Evolutionary conservation across 2,888 invertebrate species (phyloP).

Genomic region (Oxyteleia sp.): DNA sequence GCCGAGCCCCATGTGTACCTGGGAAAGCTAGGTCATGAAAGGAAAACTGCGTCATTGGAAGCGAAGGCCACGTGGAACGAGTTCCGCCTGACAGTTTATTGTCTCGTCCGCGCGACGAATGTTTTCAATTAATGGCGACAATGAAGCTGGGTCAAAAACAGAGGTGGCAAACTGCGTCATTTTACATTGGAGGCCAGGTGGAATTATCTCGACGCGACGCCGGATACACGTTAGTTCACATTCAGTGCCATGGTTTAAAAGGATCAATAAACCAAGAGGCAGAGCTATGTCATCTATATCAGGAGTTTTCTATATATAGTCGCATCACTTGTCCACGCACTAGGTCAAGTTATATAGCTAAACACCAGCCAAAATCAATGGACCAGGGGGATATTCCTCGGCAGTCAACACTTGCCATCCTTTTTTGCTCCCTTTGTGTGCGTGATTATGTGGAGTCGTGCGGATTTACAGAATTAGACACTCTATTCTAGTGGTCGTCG

Average conservation of each 20-base stretch:
- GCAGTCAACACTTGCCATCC: too few species aligned
- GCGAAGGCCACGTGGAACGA: constrained; percentile 47
- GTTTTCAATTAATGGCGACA: constrained; percentile 30
- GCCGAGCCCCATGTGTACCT: background rate
- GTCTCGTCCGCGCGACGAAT: constrained; percentile 15
- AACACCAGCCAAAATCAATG: constrained; percentile 81
- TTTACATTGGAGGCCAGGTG: constrained; percentile 43
- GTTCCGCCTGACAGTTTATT: constrained; percentile 35
- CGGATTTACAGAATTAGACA: too few species aligned
- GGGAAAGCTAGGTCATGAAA: constrained; percentile 61
- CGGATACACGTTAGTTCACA: constrained; percentile 70
- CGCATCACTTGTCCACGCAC: constrained; percentile 85
- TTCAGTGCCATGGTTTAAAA: constrained; percentile 80
- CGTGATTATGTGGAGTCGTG: too few species aligned
- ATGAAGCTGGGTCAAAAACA: constrained; percentile 39
- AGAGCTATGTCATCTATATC: constrained; percentile 82
- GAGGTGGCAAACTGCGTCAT: constrained; percentile 62
- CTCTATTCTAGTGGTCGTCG: too few species aligned
- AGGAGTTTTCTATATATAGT: constrained; percentile 82
- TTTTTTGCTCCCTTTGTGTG: too few species aligned
- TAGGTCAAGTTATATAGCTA: constrained; percentile 87
- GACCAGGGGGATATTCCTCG: too few species aligned
- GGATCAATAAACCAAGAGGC: constrained; percentile 86
- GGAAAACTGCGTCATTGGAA: constrained; percentile 64
- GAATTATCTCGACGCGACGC: constrained; percentile 54